Evolutionary conservation across 2,888 invertebrate genomes (phyloP).

Genomic region (Dolichomitus sp.): DNA sequence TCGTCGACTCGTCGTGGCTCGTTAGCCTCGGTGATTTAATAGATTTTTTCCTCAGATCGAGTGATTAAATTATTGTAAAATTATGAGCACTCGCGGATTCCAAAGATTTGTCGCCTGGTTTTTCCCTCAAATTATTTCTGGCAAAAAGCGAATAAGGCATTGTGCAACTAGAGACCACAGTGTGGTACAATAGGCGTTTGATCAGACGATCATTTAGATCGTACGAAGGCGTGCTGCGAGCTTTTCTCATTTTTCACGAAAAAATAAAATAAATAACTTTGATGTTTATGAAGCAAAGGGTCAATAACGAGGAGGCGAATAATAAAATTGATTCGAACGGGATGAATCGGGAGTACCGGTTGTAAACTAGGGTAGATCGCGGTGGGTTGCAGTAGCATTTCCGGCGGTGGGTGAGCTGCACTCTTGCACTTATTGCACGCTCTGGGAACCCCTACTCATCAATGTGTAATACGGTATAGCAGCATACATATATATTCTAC

Average conservation of each 20-base stretch:
- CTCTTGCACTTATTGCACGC: slow-evolving; percentile 47
- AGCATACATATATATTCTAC: slow-evolving; percentile 20
- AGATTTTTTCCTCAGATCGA: slow-evolving; percentile 18
- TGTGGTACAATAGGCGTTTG: slow-evolving; percentile 27
- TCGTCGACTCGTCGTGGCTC: slow-evolving; percentile 16
- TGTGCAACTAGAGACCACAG: slow-evolving; percentile 32
- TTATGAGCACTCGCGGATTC: slow-evolving; percentile 14
- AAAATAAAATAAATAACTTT: background rate
- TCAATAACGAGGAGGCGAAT: slow-evolving; percentile 34
- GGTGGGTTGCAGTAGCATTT: slow-evolving; percentile 62
- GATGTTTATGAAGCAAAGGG: slow-evolving; percentile 20
- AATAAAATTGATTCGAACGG: slow-evolving; percentile 51
- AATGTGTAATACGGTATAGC: slow-evolving; percentile 9
- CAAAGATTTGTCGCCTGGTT: slow-evolving; percentile 21
- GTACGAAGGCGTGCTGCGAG: slow-evolving; percentile 52
- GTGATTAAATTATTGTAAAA: slow-evolving; percentile 19
- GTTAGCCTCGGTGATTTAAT: slow-evolving; percentile 24
- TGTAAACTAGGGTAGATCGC: slow-evolving; percentile 50
- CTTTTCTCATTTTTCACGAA: slow-evolving; percentile 58
- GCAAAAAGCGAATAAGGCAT: slow-evolving; percentile 25
- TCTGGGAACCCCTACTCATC: slow-evolving; percentile 20
- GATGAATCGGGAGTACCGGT: slow-evolving; percentile 44
- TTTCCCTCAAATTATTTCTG: slow-evolving; percentile 17
- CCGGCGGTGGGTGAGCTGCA: slow-evolving; percentile 60
- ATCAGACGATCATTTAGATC: slow-evolving; percentile 29